Evolutionary conservation across 2,113 vertebrate genomes (phyloP).

Genomic region (Mobula hypostoma): DNA sequence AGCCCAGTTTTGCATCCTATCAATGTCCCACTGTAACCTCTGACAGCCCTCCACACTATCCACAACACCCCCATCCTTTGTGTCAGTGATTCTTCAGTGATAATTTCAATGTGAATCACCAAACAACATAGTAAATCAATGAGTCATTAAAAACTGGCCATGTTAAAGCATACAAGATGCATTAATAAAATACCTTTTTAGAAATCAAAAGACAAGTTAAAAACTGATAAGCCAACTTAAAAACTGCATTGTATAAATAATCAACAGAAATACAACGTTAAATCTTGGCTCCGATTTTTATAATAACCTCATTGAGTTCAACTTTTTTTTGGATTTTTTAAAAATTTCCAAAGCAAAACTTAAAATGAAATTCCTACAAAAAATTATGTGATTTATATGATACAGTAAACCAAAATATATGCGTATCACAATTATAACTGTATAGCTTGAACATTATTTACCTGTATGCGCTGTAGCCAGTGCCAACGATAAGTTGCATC

Average conservation of each 20-base stretch:
- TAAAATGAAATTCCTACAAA: neutral
- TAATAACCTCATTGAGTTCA: neutral
- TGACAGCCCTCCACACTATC: no score
- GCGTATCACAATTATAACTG: neutral
- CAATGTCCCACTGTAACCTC: no score
- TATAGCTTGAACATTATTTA: slow-evolving; percentile 44
- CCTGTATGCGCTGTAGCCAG: slow-evolving; percentile 84
- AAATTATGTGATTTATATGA: neutral
- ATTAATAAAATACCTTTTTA: neutral
- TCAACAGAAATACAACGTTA: neutral
- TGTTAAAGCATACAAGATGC: neutral
- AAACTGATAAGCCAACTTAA: neutral
- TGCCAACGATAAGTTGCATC: slow-evolving; percentile 78
- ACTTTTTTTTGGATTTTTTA: neutral
- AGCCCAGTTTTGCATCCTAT: no score
- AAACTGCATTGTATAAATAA: neutral
- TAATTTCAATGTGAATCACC: neutral
- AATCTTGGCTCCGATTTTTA: neutral
- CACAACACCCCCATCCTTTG: no score
- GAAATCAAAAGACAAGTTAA: neutral
- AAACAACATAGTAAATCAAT: neutral
- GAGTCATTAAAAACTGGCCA: neutral
- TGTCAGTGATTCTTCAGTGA: neutral
- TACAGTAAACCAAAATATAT: slow-evolving; percentile 24
- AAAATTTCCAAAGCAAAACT: neutral